Evolutionary conservation across 2,113 vertebrate species (phyloP), one percentile per base, ranked within the genome.

Genomic region (Toxotes jaculatrix): DNA sequence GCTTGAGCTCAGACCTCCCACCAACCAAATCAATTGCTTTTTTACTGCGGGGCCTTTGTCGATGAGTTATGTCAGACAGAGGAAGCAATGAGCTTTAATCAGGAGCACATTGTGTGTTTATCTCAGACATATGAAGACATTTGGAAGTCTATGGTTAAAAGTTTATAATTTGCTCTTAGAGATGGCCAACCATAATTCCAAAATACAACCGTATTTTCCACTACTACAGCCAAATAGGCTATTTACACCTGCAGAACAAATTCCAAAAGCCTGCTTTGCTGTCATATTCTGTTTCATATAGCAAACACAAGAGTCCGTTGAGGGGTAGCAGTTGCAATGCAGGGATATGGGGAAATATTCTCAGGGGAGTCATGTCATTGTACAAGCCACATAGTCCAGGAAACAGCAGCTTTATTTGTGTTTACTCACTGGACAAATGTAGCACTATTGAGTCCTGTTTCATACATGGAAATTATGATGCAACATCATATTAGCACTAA

Each of bases 1-100:
- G 79, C 85, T 83, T 70, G 80, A 92, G 90, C 83, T 90, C 83
- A 85, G 90, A 92, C 91, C 90, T 89, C 89, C 88, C 43, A 27
- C 90, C 84, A 87, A 85, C 78, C 85, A 90, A 86, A 92, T 90
- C 84, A 79, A 89, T 87, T 87, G 79, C 79, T 87, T 88, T 88
- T 79, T 82, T 79, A 87, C 87, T 76, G 79, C 83, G 61, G 83
- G 77, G 83, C 67, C 43, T 91, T 89, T 91, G 85, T 88, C 88
- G 82, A 91, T 83, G 83, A 89, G 84, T 87, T 82, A 83, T 88
- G 83, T 90, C 86, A 87, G 68, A 82, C 74, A 86, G 74, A 68
- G 53, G 74, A 68, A 77, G 86, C 76, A 74, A 66, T 83, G 69
- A 51, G 76, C 70, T 80, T 84, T 85, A 85, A 89, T 93, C 85